Evolutionary conservation across 1,140 invertebrate genomes (phyloP), one percentile per base, ranked within the genome.

Genomic region (Trachymyrmex cornetzi): DNA sequence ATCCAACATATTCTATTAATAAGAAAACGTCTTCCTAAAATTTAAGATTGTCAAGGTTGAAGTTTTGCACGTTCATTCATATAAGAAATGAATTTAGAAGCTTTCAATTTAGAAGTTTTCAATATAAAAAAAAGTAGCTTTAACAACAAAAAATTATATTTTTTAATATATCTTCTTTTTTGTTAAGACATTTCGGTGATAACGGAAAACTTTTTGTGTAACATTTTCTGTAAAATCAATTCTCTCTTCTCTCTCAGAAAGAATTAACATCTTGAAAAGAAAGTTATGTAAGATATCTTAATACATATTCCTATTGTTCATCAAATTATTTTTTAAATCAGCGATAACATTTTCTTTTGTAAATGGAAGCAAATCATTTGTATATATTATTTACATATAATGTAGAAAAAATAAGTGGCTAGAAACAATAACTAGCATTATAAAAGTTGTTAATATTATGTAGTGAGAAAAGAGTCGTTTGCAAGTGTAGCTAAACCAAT

Each of bases 1-100:
- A 59, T 75, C 27, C n/a, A 59, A 34, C 30, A 22, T 7, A 16
- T 57, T 59, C 53, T 75, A 75, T 75, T 59, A 22, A 75, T 75
- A 59, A 53, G 24, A 71, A 30, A 53, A 11, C 44, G 30, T 9
- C 4, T 50, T 66, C 12, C 9, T 4, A 50, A 66, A 64, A 79
- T 75, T 38, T 75, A 57, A 22, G 30, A 75, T 34, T 16, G 22
- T 75, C 12, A 34, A 44, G 38, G 11, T 44, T 22, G 12, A 75
- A 16, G 5, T 14, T 38, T 53, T 38, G 7, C n/a, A 24, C 12
- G 6, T 9, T 30, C 4, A 14, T 57, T 75, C 27, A 57, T 9
- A 53, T 24, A 19, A 69, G 5, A 44, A 48, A 48, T 69, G 2
- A 50, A 27, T 72, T 50, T 27, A n/a, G 24, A 53, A 53, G 16